Evolutionary conservation across 53 echinoderm and acorn worm species (phyloP), one percentile per base, ranked within the genome.

Genomic region (Astropecten irregularis): DNA sequence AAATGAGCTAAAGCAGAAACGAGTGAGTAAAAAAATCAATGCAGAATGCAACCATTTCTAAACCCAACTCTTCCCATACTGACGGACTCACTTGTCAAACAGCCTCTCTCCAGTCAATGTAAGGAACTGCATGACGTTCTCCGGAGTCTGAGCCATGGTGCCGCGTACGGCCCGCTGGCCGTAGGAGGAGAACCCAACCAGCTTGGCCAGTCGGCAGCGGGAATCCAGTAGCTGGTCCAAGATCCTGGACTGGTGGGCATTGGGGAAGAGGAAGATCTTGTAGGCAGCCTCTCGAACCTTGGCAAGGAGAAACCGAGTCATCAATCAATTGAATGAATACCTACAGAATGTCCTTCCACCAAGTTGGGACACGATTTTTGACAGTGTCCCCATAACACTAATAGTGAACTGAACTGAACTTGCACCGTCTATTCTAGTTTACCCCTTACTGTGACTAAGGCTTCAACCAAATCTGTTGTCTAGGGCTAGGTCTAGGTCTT

Each of bases 231-330:
- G 85, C 2, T 76, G 42, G 28, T 97, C 90, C 31, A 97, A 73
- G 30, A 77, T 36, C 20, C 69, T 28, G 3, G 81, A 81, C 68
- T 97, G 97, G 28, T 76, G 68, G 25, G 81, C 76, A 71, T 97
- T 92, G 1, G 94, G 97, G 68, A 92, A 92, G 20, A 94, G 91
- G 74, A 84, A 97, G 60, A 97, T 92, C 57, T 97, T 97, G 70
- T 92, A 94, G 39, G 97, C 93, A 4, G 93, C 92, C 77, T 97
- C 97, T 18, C 97, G 81, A 22, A 97, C 86, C 97, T 97, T 2
- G 86, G 37, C 8, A 34, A 48, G 53, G 35, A 20, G 76, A 42
- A 11, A 42, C 6, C 6, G 42, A 42, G 42, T 13, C 11, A 49
- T 49, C 18, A 11, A 49, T 18, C 11, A 18, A 18, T 49, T 49